phyloP scores from a whole-genome alignment of 1,140 invertebrate species.

The Notospermus geniculatus region DNA sequence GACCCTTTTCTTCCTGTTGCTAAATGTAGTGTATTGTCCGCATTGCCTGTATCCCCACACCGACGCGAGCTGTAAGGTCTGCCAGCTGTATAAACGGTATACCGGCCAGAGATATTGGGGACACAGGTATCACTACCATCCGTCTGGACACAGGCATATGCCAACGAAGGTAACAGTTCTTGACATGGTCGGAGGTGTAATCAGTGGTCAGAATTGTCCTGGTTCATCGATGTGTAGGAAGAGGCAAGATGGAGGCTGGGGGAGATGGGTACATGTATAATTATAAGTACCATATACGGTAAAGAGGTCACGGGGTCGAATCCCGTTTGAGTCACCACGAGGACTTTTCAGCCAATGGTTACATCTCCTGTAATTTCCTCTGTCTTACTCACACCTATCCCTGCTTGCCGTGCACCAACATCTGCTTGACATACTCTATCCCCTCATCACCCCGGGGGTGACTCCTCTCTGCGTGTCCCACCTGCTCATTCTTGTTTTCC shows the following conservation, averaged over 20 bases:
- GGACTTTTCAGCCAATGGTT: not conserved
- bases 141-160: conserved; percentile 16
- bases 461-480: not conserved
- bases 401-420: not conserved
- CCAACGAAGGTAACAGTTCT: conserved; percentile 11
- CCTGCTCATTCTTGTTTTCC: too few relatives aligned
- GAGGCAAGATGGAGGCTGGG: not conserved
- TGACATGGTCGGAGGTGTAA: conserved; percentile 17
- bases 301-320: too few relatives aligned
- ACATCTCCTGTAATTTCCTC: not conserved
- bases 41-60: conserved; percentile 9
- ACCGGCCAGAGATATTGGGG: conserved; percentile 30
- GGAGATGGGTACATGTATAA: too few relatives aligned
- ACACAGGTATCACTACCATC: conserved; percentile 23
- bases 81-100: conserved; percentile 24
- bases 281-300: too few relatives aligned
- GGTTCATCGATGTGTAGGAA: conserved; percentile 12
- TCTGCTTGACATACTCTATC: not conserved
- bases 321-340: too few relatives aligned
- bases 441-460: conserved; percentile 15
- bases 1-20: not conserved
- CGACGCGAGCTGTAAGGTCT: conserved; percentile 19
- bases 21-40: conserved; percentile 11
- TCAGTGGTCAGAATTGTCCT: conserved; percentile 19
- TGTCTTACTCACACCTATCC: too few relatives aligned